Conservation (phyloP, 1,140 invertebrate genomes). For the roundworm (Caenorhabditis elegans) region WBcel235 BX284603.4:12149501-12150000, state of each 20-base stretch:
- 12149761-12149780: neutral
- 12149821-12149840: neutral
- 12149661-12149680: neutral
- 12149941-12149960: neutral
- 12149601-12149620: too few relatives aligned
- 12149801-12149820: neutral
- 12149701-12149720: too few relatives aligned
- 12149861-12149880: neutral
- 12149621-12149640: too few relatives aligned
- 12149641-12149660: too few relatives aligned
- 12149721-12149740: too few relatives aligned
- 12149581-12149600: too few relatives aligned
- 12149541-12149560: too few relatives aligned
- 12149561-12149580: too few relatives aligned
- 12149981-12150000: neutral
- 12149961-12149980: neutral
- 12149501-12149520: too few relatives aligned
- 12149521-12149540: too few relatives aligned
- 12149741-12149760: neutral
- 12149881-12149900: neutral
- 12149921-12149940: neutral
- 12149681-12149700: too few relatives aligned
- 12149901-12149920: neutral
- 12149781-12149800: conserved; percentile 20
- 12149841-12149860: too few relatives aligned